These are phyloP conservation scores for Spermophilus dauricus DNA, from an alignment of 2,113 vertebrate species.

Conservation along the genomic window DNA sequence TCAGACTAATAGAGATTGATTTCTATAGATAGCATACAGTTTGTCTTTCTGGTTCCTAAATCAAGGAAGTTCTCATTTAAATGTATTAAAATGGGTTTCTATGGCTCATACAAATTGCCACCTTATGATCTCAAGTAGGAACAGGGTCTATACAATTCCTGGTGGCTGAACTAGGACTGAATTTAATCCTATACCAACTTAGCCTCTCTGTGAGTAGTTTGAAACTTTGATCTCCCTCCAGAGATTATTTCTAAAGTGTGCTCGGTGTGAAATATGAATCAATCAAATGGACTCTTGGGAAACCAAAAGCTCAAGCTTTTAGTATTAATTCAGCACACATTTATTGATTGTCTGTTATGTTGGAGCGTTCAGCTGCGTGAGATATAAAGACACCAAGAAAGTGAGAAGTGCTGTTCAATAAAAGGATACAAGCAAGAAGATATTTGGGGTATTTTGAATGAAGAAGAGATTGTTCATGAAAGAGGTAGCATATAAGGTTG, in stretches of 20 bases:
- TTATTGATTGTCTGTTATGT: constrained; percentile 12
- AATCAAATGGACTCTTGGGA: constrained; percentile 52
- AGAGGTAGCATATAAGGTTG: neutral
- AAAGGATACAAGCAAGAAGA: neutral
- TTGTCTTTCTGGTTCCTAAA: neutral
- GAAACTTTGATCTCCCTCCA: constrained; percentile 62
- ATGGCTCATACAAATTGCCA: neutral
- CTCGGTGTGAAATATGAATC: constrained; percentile 65
- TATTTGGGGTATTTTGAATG: neutral
- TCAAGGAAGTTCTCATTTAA: constrained; percentile 23
- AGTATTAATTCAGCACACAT: constrained; percentile 52
- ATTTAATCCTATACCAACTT: constrained; percentile 60
- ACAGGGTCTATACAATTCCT: constrained; percentile 62
- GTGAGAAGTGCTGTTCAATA: neutral
- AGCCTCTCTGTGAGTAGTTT: constrained; percentile 64
- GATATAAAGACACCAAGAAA: neutral
- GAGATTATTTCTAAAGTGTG: constrained; percentile 64
- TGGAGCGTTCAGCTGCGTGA: neutral
- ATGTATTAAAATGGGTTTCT: constrained; percentile 5
- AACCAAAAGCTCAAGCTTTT: constrained; percentile 55
- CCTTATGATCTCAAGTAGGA: constrained; percentile 43
- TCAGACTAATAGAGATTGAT: neutral
- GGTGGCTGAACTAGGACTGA: constrained; percentile 45
- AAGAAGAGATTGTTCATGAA: constrained; percentile 39
- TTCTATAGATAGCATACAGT: constrained; percentile 15